Percentiles rank a stretch among this genome's conserved stretches.
Evolutionary conservation across 2,888 invertebrate genomes (phyloP).

Genomic region (Leptura quadrifasciata): DNA sequence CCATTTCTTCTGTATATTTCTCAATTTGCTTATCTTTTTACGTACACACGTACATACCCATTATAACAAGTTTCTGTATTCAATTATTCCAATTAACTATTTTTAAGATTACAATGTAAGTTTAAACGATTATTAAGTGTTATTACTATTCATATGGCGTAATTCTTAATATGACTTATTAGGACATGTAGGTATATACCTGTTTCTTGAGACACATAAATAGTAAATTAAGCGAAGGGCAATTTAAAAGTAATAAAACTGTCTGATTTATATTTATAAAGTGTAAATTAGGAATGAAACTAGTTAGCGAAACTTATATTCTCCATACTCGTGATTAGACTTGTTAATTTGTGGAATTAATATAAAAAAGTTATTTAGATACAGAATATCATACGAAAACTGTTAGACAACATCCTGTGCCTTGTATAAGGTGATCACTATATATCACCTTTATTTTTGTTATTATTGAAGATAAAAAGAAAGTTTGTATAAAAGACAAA

Average conservation of each 20-base stretch:
- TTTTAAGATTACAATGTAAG: background rate
- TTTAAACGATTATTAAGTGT: background rate
- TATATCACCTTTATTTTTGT: too few species aligned
- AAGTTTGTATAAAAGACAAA: too few species aligned
- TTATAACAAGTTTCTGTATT: too few species aligned
- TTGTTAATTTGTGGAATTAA: background rate
- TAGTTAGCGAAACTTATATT: background rate
- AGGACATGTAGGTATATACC: background rate
- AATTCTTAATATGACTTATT: constrained; percentile 15
- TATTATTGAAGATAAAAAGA: too few species aligned
- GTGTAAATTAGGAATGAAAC: constrained; percentile 25
- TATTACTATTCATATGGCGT: background rate
- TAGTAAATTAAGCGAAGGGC: constrained; percentile 16
- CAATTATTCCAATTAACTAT: background rate
- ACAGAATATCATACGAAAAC: too few species aligned
- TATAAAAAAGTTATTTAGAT: too few species aligned
- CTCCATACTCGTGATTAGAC: background rate
- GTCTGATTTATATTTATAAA: constrained; percentile 6
- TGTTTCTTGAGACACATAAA: background rate
- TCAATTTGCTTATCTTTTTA: too few species aligned
- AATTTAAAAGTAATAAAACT: constrained; percentile 35
- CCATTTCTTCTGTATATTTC: too few species aligned
- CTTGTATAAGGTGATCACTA: too few species aligned
- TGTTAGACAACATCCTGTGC: too few species aligned
- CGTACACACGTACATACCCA: too few species aligned